These are phyloP conservation scores for Gavia stellata DNA, from an alignment of 2,113 vertebrate species.

Conservation along the genomic window DNA sequence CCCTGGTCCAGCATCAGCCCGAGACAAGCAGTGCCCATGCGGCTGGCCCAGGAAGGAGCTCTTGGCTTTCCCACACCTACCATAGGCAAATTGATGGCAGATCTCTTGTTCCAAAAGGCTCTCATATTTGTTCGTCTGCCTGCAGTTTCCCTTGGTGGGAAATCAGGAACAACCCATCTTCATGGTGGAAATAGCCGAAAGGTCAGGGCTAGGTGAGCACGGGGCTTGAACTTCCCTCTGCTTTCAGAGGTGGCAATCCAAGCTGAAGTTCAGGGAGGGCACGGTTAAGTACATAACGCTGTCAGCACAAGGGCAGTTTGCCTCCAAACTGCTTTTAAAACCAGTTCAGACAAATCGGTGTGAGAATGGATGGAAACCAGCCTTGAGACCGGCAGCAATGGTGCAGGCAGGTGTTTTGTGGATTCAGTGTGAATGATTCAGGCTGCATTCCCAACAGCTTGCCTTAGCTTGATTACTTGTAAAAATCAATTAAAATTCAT, in stretches of 20 bases:
- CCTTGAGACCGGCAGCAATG: neutral
- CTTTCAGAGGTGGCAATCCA: neutral
- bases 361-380: neutral
- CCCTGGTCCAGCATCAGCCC: fast-evolving
- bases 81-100: neutral
- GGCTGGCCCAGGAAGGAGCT: neutral
- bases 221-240: neutral
- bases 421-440: neutral
- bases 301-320: neutral
- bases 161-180: neutral
- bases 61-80: neutral
- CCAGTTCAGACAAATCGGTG: neutral
- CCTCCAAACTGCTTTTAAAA: neutral
- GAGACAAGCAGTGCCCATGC: neutral
- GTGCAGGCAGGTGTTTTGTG: neutral
- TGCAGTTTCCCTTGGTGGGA: neutral
- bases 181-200: neutral
- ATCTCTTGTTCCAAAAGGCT: neutral
- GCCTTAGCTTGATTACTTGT: neutral
- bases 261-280: neutral
- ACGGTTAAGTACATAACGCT: fast-evolving
- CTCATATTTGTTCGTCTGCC: neutral
- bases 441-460: neutral
- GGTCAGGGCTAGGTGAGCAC: neutral
- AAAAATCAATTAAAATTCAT: neutral